Evolutionary conservation across 2,797 vertebrate species (phyloP).

Genomic region (Caiman crocodilus): DNA sequence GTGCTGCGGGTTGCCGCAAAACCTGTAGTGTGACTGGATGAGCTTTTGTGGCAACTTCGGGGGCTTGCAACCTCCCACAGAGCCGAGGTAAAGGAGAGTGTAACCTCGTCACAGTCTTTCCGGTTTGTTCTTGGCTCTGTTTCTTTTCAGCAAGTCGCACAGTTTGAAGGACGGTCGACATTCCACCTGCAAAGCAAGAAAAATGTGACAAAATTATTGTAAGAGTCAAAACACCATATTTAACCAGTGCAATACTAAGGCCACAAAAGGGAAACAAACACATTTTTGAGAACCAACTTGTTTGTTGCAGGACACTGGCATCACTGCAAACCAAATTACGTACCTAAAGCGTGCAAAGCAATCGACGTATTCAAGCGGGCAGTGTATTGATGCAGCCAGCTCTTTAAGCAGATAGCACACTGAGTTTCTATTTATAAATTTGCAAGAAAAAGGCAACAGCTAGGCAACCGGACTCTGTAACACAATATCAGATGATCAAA

Average conservation of each 20-base stretch:
- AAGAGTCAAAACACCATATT: neutral
- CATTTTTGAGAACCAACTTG: neutral
- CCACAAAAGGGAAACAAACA: neutral
- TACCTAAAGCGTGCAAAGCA: neutral
- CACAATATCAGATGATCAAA: constrained; percentile 2
- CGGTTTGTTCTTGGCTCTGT: constrained; percentile 89
- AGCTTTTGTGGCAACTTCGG: constrained; percentile 79
- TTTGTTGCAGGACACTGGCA: neutral
- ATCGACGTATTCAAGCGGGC: fast-evolving
- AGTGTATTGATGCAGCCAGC: fast-evolving
- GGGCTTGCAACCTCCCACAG: constrained; percentile 83
- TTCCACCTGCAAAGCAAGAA: constrained; percentile 83
- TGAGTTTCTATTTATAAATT: neutral
- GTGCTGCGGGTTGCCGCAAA: constrained; percentile 78
- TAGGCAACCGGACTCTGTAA: neutral
- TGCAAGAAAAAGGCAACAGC: neutral
- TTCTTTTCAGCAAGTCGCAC: constrained; percentile 89
- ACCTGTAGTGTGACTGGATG: constrained; percentile 79
- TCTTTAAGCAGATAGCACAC: neutral
- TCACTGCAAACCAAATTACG: neutral
- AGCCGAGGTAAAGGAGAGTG: constrained; percentile 89
- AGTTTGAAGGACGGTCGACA: constrained; percentile 86
- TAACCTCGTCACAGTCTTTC: constrained; percentile 89
- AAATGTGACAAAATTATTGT: neutral
- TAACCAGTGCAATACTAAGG: neutral